phyloP scores from a whole-genome alignment of 2,113 vertebrate genomes.

The Mus pahari region DNA sequence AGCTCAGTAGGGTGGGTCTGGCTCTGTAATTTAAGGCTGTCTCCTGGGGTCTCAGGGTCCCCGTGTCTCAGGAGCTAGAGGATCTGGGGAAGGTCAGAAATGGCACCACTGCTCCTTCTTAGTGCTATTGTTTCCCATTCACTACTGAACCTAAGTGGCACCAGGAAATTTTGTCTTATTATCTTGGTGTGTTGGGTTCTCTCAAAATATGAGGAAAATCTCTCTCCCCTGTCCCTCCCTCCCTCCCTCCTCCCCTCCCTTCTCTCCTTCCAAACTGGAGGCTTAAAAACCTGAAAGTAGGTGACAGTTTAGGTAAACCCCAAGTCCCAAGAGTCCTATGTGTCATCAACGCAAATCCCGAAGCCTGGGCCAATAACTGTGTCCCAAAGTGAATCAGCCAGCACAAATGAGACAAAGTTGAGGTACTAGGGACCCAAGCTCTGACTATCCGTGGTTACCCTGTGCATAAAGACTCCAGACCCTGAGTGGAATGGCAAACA shows the following conservation, averaged over 20 bases:
- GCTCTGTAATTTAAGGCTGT: neutral
- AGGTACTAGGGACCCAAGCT: neutral
- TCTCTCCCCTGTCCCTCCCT: neutral
- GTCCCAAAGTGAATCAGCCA: neutral
- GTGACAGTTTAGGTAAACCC: neutral
- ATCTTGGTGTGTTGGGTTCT: slow-evolving; percentile 1
- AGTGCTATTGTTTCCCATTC: neutral
- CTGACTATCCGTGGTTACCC: neutral
- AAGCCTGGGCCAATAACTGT: neutral
- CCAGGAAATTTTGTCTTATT: neutral
- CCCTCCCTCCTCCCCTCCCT: neutral
- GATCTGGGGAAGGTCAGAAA: neutral
- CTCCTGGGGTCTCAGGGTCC: neutral
- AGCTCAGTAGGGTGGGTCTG: neutral
- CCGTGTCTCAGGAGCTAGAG: neutral
- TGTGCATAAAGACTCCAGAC: neutral
- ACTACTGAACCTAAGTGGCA: neutral
- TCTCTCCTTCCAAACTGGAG: neutral
- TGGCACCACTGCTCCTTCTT: no score
- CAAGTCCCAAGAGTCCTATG: neutral
- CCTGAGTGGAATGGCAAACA: neutral
- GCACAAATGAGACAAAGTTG: neutral
- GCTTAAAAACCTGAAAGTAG: neutral
- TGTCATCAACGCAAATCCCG: neutral
- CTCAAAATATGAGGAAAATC: neutral